A percentile compares a stretch with the other conserved stretches of the same genome.
Conservation (phyloP, 2,888 invertebrate genomes). For the Mylabris sibirica region DNA sequence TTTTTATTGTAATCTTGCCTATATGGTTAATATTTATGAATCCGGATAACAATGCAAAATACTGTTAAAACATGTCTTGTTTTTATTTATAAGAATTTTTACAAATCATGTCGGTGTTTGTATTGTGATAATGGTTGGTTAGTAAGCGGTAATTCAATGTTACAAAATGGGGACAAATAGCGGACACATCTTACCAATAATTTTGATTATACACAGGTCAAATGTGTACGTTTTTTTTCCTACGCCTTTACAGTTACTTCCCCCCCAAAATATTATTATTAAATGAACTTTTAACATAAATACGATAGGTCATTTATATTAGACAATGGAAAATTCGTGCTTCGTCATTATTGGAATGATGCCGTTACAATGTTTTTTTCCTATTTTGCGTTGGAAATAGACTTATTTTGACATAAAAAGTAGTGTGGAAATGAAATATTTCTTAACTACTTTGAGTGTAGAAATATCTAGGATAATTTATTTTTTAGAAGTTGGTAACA, state of each 20-base stretch:
- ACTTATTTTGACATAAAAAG: no score
- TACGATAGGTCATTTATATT: background rate
- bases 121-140: slow-evolving; percentile 22
- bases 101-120: slow-evolving; percentile 22
- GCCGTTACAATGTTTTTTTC: background rate
- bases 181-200: slow-evolving; percentile 41
- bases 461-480: no score
- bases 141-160: slow-evolving; percentile 34
- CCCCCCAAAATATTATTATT: background rate
- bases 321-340: slow-evolving; percentile 7
- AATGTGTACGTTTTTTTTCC: slow-evolving; percentile 30
- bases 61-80: slow-evolving; percentile 23
- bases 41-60: slow-evolving; percentile 17
- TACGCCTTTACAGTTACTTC: slow-evolving; percentile 33
- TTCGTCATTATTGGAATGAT: background rate
- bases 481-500: no score
- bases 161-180: slow-evolving; percentile 49
- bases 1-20: background rate
- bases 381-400: no score
- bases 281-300: background rate
- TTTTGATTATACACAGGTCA: slow-evolving; percentile 42
- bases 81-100: slow-evolving; percentile 27
- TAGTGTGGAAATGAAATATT: no score
- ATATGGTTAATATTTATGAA: background rate
- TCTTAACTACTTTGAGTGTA: no score